Base-by-base conservation (phyloP, 2,888 invertebrate genomes). In the Lathronympha strigana region DNA sequence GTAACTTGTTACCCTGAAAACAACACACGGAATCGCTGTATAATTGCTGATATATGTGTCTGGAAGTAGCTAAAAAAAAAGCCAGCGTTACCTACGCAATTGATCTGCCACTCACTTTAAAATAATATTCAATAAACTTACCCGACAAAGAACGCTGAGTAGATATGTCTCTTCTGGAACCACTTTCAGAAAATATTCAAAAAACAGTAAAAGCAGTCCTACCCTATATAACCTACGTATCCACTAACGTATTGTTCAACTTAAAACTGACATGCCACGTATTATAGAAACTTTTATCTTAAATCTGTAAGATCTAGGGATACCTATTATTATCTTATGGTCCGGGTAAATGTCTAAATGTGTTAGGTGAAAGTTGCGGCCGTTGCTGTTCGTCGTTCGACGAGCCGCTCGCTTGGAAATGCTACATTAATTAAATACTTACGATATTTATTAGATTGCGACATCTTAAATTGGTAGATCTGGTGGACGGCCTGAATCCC, bases 381-480 rank as follows among this genome's bases (percentile, higher is more conserved):
- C n/a, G n/a, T n/a, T n/a, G n/a, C n/a, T n/a, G n/a, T n/a, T n/a
- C n/a, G n/a, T n/a, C n/a, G n/a, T n/a, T n/a, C n/a, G n/a, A n/a
- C n/a, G n/a, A n/a, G n/a, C n/a, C n/a, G n/a, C n/a, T n/a, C n/a
- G n/a, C n/a, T n/a, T n/a, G n/a, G n/a, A n/a, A n/a, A n/a, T n/a
- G n/a, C n/a, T n/a, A n/a, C n/a, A n/a, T n/a, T n/a, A n/a, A n/a
- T n/a, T n/a, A n/a, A n/a, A n/a, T n/a, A n/a, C n/a, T n/a, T n/a
- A n/a, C n/a, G n/a, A n/a, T n/a, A n/a, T n/a, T n/a, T n/a, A n/a
- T n/a, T n/a, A n/a, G n/a, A n/a, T n/a, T n/a, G 19, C 6, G 51
- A 86, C 84, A 84, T 86, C 78, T 76, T 84, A 82, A 75, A 75
- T 73, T 75, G 73, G 69, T 76, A 79, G 74, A 77, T 80, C 77